A percentile compares a stretch with the other conserved stretches of the same genome.
These are phyloP conservation scores for Trematomus loennbergii DNA, from an alignment of 2,113 vertebrate species.

Conservation along the genomic window DNA sequence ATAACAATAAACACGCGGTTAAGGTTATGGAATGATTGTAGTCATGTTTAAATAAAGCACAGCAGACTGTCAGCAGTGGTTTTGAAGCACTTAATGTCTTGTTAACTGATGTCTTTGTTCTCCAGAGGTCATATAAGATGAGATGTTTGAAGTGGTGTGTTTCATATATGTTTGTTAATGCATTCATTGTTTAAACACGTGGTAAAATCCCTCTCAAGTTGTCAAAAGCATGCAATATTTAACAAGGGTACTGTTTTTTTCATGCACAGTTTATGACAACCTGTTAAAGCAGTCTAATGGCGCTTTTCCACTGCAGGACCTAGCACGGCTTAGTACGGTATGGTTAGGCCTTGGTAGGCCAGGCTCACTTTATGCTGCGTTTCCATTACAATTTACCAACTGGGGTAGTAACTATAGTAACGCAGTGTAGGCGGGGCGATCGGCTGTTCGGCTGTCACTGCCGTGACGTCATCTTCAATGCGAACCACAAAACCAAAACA, in stretches of 20 bases:
- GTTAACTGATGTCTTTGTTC: background rate
- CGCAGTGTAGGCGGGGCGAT: too few species aligned
- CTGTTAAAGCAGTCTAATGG: slow-evolving; percentile 15
- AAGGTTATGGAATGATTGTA: background rate
- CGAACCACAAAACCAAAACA: too few species aligned
- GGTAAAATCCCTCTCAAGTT: background rate
- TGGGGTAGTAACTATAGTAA: too few species aligned
- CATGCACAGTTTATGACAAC: slow-evolving; percentile 9
- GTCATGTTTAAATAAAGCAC: slow-evolving; percentile 1
- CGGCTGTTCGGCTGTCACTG: too few species aligned
- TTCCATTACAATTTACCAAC: too few species aligned
- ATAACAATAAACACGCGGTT: background rate
- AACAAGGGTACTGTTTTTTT: background rate
- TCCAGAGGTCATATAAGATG: background rate
- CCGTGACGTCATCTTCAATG: too few species aligned
- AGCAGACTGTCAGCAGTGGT: background rate
- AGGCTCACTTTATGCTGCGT: too few species aligned
- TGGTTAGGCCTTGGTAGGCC: too few species aligned
- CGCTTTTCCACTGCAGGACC: too few species aligned
- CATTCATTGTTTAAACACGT: background rate
- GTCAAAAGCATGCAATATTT: background rate
- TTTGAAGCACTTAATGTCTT: background rate
- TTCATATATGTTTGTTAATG: background rate
- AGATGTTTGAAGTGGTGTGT: background rate
- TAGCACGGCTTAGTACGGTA: too few species aligned